phyloP scores from a whole-genome alignment of 2,888 invertebrate species.

The Fragum fragum region DNA sequence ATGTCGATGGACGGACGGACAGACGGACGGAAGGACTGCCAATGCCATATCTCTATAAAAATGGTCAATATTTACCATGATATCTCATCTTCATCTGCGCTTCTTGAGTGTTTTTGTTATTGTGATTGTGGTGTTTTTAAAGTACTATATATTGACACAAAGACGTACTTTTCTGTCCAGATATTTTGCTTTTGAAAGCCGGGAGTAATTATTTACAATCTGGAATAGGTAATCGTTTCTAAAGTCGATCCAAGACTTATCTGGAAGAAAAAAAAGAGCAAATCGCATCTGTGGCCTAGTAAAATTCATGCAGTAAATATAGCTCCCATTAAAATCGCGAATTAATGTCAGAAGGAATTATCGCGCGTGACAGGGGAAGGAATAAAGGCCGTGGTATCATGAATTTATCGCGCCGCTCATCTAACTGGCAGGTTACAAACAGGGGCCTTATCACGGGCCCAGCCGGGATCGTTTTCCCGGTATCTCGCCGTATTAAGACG shows the following conservation, averaged over 20 bases:
- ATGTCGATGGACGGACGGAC: too few relatives aligned
- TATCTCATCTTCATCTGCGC: too few relatives aligned
- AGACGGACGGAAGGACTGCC: too few relatives aligned
- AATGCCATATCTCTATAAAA: too few relatives aligned
- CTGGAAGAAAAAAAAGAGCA: constrained; percentile 51
- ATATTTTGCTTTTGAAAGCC: too few relatives aligned
- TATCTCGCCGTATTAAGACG: constrained; percentile 57
- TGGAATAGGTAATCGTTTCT: too few relatives aligned
- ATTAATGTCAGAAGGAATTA: constrained; percentile 69
- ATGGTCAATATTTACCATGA: too few relatives aligned
- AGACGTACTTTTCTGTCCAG: too few relatives aligned
- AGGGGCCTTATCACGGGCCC: constrained; percentile 50
- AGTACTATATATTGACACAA: too few relatives aligned
- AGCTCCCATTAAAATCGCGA: constrained; percentile 66
- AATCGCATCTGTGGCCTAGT: constrained; percentile 64
- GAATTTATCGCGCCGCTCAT: constrained; percentile 61
- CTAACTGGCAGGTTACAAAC: constrained; percentile 61
- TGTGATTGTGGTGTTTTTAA: too few relatives aligned
- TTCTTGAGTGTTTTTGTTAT: too few relatives aligned
- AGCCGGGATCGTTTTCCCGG: constrained; percentile 48
- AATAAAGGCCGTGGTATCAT: constrained; percentile 53
- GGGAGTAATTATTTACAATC: too few relatives aligned
- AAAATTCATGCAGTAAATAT: constrained; percentile 70
- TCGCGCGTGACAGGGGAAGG: constrained; percentile 53
- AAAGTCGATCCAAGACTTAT: not conserved